Evolutionary conservation across 2,797 vertebrate genomes (phyloP), one percentile per base, ranked within the genome.

Genomic region (Sparus aurata): DNA sequence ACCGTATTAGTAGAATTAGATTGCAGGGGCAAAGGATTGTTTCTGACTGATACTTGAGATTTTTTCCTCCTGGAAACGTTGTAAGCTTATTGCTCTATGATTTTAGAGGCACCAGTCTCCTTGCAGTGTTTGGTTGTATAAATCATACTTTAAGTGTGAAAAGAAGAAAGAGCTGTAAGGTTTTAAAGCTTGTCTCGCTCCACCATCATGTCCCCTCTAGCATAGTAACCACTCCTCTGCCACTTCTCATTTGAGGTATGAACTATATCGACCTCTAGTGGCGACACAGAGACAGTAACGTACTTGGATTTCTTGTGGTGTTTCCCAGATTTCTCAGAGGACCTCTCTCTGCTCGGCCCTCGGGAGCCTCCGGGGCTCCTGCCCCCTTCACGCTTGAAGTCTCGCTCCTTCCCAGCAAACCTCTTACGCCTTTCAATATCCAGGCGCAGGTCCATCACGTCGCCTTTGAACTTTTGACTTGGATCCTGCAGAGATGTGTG

Each of bases 391-490:
- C 96, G 96, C 91, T 97, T 98, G 93, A 94, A 95, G 93, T 97
- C 96, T 43, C 95, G 95, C 87, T 97, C 97, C 94, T 97, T 98
- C 92, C 92, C 93, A 20, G 93, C 91, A 67, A 98, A 97, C 95
- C 97, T 98, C 97, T 98, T 99, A 91, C 97, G 97, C 81, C 97
- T 97, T 90, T 98, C 97, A 94, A 98, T 98, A 95, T 98, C 98
- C 95, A 98, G 96, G 83, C 98, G 97, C 64, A 99, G 97, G 94
- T 99, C 98, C 95, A 98, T 96, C 77, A 97, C 96, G 81, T 99
- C 97, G 4, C 97, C 97, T 93, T 98, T 98, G 87, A 97, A 97
- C 94, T 98, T 98, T 92, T 95, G 95, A 84, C 94, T 94, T 86
- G 96, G 95, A 77, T 96, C 96, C 98, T 99, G 95, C 72, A 22